Evolutionary conservation across 1,140 invertebrate species (phyloP).

Genomic region (Cydia strobilella): DNA sequence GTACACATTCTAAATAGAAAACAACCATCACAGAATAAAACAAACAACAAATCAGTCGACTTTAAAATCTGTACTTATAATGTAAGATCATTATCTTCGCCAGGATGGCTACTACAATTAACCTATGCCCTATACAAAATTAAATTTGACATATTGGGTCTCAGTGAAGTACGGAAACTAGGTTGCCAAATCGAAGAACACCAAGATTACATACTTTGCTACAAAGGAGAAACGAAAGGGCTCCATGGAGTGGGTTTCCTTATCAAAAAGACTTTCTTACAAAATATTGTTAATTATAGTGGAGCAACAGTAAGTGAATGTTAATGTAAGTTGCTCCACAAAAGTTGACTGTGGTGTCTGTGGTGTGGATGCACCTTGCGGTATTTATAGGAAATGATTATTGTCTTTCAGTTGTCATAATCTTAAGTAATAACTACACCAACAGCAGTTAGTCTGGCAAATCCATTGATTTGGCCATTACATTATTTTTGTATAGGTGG

Average conservation of each 20-base stretch:
- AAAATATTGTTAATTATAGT: conserved; percentile 1
- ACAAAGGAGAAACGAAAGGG: not conserved
- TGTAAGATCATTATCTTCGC: not conserved
- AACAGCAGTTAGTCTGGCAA: too few species aligned
- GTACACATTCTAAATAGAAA: not conserved
- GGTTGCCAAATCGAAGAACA: not conserved
- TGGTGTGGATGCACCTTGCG: too few species aligned
- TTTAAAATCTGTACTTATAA: not conserved
- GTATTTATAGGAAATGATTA: too few species aligned
- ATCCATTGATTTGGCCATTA: too few species aligned
- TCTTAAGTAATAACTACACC: too few species aligned
- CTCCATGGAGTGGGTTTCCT: not conserved
- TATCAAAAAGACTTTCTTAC: not conserved
- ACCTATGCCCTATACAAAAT: not conserved
- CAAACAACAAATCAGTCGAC: not conserved
- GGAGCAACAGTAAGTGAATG: too few species aligned
- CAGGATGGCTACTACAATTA: not conserved
- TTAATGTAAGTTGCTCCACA: too few species aligned
- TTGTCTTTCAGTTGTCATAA: too few species aligned
- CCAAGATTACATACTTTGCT: not conserved
- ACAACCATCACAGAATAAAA: not conserved
- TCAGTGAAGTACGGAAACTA: not conserved
- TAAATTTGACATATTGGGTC: not conserved
- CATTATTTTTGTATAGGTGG: too few species aligned
- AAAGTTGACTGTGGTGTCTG: too few species aligned